A percentile compares a stretch with the other conserved stretches of the same genome.
Conservation (phyloP, 2,888 invertebrate genomes). For the Hypsopygia costalis region DNA sequence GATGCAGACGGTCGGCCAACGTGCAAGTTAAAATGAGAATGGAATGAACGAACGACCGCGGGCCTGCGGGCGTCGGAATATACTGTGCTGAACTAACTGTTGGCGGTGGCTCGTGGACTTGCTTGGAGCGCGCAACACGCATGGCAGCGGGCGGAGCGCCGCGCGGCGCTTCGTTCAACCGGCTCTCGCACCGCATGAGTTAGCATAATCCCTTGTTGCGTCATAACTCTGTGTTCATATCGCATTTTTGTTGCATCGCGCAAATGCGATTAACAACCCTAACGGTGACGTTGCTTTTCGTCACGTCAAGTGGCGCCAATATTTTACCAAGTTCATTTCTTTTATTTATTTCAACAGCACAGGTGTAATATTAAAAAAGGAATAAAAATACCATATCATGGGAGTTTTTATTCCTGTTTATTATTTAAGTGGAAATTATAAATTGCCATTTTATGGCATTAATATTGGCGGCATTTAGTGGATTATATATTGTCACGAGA, state of each 20-base stretch:
- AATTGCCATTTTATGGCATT: too few relatives aligned
- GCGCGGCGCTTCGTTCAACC: neutral
- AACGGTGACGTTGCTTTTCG: neutral
- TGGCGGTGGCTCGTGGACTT: neutral
- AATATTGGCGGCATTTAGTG: too few relatives aligned
- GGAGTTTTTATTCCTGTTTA: too few relatives aligned
- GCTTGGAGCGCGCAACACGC: conserved; percentile 4
- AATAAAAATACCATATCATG: too few relatives aligned
- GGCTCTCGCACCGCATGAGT: neutral
- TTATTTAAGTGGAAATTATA: too few relatives aligned
- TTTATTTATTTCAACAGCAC: too few relatives aligned
- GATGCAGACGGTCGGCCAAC: conserved; percentile 39
- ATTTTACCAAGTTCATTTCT: too few relatives aligned
- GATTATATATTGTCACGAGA: too few relatives aligned
- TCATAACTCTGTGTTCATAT: conserved; percentile 2
- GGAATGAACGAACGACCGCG: conserved; percentile 46
- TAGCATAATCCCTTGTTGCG: conserved; percentile 6
- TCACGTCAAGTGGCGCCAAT: neutral
- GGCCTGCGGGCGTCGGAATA: neutral
- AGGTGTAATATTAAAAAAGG: too few relatives aligned
- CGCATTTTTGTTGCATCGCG: conserved; percentile 5
- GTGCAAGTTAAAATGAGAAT: conserved; percentile 62
- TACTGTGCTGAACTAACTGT: neutral
- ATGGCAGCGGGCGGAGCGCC: neutral
- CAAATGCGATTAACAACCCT: neutral